A percentile compares a stretch with the other conserved stretches of the same genome.
phyloP scores from a whole-genome alignment of 2,113 vertebrate genomes.

The Podarcis muralis region DNA sequence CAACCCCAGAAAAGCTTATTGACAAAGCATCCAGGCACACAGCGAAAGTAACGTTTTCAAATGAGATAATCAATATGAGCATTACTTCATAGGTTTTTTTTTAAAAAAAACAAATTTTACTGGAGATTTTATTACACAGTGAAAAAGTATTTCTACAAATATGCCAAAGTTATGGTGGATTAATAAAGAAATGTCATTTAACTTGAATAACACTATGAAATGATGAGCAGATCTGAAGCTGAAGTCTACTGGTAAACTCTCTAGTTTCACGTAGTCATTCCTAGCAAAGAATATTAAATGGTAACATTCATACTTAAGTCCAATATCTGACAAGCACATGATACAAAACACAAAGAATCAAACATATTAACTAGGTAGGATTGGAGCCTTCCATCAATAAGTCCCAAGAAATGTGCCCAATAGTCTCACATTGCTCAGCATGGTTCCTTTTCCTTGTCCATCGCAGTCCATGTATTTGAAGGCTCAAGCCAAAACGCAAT shows the following conservation, averaged over 20 bases:
- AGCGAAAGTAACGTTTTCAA: neutral
- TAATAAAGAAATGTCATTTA: neutral
- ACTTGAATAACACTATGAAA: neutral
- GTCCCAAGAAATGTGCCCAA: neutral
- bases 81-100: neutral
- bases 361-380: neutral
- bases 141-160: neutral
- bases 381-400: neutral
- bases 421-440: conserved; percentile 45
- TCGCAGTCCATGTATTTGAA: neutral
- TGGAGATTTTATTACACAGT: neutral
- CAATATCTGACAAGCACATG: neutral
- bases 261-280: neutral
- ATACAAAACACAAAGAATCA: neutral
- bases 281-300: conserved; percentile 10
- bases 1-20: neutral
- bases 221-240: conserved; percentile 1
- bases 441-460: conserved; percentile 1
- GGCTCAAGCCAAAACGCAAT: neutral
- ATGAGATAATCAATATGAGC: neutral
- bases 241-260: conserved; percentile 1
- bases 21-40: neutral
- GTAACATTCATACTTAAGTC: conserved; percentile 6
- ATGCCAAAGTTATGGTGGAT: neutral
- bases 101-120: neutral